Evolutionary conservation across 2,113 vertebrate genomes (phyloP), one percentile per base, ranked within the genome.

Genomic region (Phoxinus phoxinus): DNA sequence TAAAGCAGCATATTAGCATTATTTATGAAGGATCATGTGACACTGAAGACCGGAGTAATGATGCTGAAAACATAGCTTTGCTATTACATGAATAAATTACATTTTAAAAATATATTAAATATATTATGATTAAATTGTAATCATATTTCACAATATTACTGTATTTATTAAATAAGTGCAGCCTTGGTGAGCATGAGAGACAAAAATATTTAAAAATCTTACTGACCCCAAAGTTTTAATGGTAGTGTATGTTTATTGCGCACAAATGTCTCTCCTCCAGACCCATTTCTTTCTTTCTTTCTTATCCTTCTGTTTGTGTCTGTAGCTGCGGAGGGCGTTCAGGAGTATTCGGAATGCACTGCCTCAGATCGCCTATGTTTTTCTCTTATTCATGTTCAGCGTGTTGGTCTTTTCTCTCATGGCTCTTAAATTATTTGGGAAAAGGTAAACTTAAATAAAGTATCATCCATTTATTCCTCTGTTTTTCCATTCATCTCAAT

Each of bases 311-410:
- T 58, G 6, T 59, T 41, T 84, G 35, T 85, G 72, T 69, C 35
- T 89, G 32, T 90, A 99, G 97, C 95, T 99, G 41, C 96, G 97
- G 10, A 93, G 97, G 84, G 96, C 96, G 0, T 97, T 98, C 90
- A 93, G 96, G 37, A 98, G 96, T 92, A 97, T 99, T 91, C 94
- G 96, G 80, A 98, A 97, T 75, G 96, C 97, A 0, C 92, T 99
- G 32, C 97, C 97, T 0, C 96, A 99, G 91, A 96, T 99, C 92
- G 92, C 95, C 71, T 96, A 95, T 0, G 96, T 99, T 77, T 97
- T 98, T 91, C 90, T 98, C 86, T 92, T 99, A 90, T 98, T 99
- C 88, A 95, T 98, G 90, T 98, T 99, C 93, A 98, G 96, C 69
- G 86, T 99, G 84, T 94, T 98, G 23, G 94, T 98, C 71, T 99